These are phyloP conservation scores for Megalurothrips usitatus DNA, from an alignment of 2,888 invertebrate species.

Conservation along the genomic window DNA sequence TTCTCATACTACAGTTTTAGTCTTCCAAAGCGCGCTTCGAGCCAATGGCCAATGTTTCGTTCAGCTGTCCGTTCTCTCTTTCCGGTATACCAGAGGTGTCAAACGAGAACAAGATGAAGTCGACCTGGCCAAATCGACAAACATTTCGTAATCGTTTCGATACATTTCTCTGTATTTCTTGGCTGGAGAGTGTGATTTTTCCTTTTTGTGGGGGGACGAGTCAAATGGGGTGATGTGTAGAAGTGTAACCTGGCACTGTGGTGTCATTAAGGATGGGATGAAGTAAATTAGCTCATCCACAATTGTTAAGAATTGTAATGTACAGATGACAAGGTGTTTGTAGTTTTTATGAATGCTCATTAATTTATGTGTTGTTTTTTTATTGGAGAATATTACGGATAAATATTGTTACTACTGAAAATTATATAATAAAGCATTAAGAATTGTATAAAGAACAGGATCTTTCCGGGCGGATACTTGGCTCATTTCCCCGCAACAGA, in stretches of 20 bases:
- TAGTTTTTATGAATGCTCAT: constrained; percentile 25
- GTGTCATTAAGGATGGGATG: not conserved
- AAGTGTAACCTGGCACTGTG: not conserved
- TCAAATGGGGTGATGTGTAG: not conserved
- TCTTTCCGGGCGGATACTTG: no score
- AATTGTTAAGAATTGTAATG: constrained; percentile 22
- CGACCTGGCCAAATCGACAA: not conserved
- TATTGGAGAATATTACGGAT: constrained; percentile 23
- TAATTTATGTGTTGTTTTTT: constrained; percentile 27
- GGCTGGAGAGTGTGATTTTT: not conserved
- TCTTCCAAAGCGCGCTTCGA: constrained; percentile 14
- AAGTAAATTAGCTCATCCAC: constrained; percentile 1
- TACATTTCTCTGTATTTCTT: not conserved
- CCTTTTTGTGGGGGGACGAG: constrained; percentile 15
- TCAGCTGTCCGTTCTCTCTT: not conserved
- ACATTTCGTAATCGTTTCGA: not conserved
- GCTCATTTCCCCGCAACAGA: no score
- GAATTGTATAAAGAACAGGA: not conserved
- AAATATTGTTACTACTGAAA: constrained; percentile 27
- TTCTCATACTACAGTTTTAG: not conserved
- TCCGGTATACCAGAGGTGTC: not conserved
- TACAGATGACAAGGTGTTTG: constrained; percentile 22
- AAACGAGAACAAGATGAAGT: not conserved
- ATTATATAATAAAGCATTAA: constrained; percentile 23
- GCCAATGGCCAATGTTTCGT: not conserved